phyloP scores from a whole-genome alignment of 2,113 vertebrate species.

The Helogale parvula region DNA sequence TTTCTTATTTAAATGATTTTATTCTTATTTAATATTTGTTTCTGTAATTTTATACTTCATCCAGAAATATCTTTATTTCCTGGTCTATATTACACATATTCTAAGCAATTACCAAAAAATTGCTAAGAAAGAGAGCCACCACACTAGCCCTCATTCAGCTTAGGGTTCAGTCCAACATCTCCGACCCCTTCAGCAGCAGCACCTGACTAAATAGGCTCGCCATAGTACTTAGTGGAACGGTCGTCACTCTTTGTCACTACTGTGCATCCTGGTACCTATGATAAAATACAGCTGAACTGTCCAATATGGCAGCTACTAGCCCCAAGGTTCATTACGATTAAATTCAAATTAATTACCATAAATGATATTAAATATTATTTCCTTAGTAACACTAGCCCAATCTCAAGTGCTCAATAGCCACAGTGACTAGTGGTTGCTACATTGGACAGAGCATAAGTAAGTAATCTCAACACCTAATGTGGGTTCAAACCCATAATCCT shows the following conservation, averaged over 20 bases:
- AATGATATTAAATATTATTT: background rate
- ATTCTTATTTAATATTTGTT: background rate
- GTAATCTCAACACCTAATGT: background rate
- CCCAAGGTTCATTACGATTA: background rate
- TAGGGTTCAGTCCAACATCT: background rate
- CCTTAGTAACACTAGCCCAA: background rate
- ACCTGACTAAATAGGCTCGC: rapidly evolving
- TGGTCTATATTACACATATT: background rate
- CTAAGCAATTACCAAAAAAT: background rate
- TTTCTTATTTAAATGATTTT: background rate
- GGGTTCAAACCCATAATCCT: no score
- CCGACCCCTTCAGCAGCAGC: rapidly evolving
- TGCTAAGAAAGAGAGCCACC: background rate
- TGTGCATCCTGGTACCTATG: background rate
- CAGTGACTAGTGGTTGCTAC: background rate
- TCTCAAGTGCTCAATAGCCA: background rate
- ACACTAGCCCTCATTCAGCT: background rate
- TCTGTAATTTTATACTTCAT: background rate
- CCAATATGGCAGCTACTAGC: background rate
- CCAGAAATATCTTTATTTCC: background rate
- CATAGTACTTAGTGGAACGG: background rate
- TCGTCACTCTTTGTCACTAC: background rate
- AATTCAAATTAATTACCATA: background rate
- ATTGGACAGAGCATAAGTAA: background rate
- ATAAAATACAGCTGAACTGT: background rate